Percentiles rank a stretch among this genome's conserved stretches.
Conservation (phyloP, 2,888 invertebrate genomes). For the Blera fallax region DNA sequence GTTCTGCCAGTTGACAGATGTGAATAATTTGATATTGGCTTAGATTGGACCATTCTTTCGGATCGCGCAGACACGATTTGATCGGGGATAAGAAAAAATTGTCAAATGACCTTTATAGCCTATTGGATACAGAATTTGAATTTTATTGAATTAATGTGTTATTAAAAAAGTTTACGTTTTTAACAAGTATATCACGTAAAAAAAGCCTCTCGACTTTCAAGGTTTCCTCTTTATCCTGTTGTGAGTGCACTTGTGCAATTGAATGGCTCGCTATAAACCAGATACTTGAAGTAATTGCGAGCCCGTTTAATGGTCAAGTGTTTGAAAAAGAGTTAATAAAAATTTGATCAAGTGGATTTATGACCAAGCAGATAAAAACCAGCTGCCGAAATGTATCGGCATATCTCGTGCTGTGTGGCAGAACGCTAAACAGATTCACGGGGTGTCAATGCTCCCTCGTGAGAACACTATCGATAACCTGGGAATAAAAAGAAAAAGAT, state of each 20-base stretch:
- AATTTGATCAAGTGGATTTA: conserved; percentile 39
- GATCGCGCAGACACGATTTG: background rate
- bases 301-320: conserved; percentile 8
- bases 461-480: background rate
- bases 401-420: background rate
- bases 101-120: conserved; percentile 19
- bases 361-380: conserved; percentile 15
- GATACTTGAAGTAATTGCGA: conserved; percentile 3
- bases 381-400: background rate
- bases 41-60: conserved; percentile 1
- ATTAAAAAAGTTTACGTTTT: background rate
- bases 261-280: background rate
- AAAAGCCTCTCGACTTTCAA: conserved; percentile 1
- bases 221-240: background rate
- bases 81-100: conserved; percentile 16
- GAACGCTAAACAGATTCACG: background rate
- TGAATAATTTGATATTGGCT: conserved; percentile 38
- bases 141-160: conserved; percentile 3
- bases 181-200: background rate
- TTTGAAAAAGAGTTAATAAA: conserved; percentile 35
- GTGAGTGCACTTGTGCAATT: background rate
- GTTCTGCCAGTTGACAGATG: conserved; percentile 40
- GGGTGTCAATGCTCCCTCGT: background rate
- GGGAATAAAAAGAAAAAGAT: background rate
- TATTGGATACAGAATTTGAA: conserved; percentile 31